Conservation (phyloP, 2,797 vertebrate species). For the Catharus ustulatus region DNA sequence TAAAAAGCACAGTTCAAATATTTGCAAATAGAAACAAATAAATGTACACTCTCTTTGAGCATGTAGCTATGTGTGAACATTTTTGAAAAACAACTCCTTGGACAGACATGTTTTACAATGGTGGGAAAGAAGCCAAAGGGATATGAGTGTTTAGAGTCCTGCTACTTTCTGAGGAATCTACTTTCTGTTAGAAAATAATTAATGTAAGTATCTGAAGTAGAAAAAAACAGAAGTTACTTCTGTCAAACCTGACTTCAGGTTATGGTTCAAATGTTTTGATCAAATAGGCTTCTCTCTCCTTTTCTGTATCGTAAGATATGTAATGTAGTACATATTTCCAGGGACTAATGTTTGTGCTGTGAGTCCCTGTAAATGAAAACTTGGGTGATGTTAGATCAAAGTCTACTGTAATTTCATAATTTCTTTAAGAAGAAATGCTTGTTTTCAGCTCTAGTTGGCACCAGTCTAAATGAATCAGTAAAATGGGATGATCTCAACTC, state of each 20-base stretch:
- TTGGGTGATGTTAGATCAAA: slow-evolving; percentile 67
- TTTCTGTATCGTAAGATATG: not conserved
- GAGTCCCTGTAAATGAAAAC: slow-evolving; percentile 27
- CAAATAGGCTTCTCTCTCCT: slow-evolving; percentile 33
- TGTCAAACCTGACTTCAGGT: slow-evolving; percentile 39
- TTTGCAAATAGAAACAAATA: slow-evolving; percentile 30
- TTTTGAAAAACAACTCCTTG: slow-evolving; percentile 4
- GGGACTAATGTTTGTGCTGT: slow-evolving; percentile 7
- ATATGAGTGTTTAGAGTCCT: not conserved
- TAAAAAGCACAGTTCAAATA: not conserved
- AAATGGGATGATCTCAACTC: slow-evolving; percentile 62
- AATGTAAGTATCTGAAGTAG: not conserved
- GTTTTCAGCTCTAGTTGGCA: slow-evolving; percentile 49
- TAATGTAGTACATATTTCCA: not conserved
- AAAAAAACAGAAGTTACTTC: not conserved
- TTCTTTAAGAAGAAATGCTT: slow-evolving; percentile 62
- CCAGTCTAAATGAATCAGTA: slow-evolving; percentile 67
- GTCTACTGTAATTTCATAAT: slow-evolving; percentile 52
- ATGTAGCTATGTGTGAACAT: not conserved
- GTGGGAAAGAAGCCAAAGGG: not conserved
- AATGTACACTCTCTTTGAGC: not conserved
- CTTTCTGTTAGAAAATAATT: not conserved
- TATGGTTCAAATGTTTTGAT: slow-evolving; percentile 40
- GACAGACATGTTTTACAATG: not conserved
- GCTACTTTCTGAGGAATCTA: not conserved